Conservation (phyloP, 2,113 vertebrate species). For the Halichoeres trimaculatus region DNA sequence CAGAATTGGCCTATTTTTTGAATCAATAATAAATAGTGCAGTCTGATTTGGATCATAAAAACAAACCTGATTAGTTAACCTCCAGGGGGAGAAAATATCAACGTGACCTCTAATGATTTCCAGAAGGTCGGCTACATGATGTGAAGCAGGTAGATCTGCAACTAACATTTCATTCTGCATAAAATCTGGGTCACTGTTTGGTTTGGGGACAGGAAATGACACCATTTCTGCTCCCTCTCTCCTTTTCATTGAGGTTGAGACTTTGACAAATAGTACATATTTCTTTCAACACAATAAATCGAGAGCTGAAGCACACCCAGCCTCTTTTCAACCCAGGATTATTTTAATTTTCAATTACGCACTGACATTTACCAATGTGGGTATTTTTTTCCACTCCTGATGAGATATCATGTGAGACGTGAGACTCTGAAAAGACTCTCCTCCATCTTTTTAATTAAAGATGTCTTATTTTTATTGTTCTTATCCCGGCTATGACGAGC, state of each 20-base stretch:
- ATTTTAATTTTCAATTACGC: constrained; percentile 35
- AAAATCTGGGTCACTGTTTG: constrained; percentile 5
- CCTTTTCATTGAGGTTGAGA: constrained; percentile 21
- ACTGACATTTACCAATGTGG: constrained; percentile 61
- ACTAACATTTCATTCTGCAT: constrained; percentile 3
- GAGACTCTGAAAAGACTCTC: constrained; percentile 10
- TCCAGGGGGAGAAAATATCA: background rate
- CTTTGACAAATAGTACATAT: constrained; percentile 20
- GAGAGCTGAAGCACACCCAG: background rate
- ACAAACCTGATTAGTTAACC: background rate
- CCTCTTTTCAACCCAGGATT: constrained; percentile 12
- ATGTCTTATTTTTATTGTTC: constrained; percentile 64
- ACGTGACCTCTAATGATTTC: background rate
- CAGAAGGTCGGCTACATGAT: background rate
- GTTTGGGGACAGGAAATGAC: constrained; percentile 18
- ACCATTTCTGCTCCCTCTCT: background rate
- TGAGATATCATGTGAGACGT: constrained; percentile 39
- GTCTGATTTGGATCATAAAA: background rate
- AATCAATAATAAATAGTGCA: background rate
- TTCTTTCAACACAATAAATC: constrained; percentile 6
- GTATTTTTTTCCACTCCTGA: constrained; percentile 42
- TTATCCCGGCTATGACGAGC: constrained; percentile 52
- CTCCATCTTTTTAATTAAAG: constrained; percentile 73
- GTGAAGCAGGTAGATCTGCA: background rate
- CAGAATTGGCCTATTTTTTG: background rate